Evolutionary conservation across 1,140 invertebrate genomes (phyloP), one percentile per base, ranked within the genome.

Genomic region (Bombus polaris): DNA sequence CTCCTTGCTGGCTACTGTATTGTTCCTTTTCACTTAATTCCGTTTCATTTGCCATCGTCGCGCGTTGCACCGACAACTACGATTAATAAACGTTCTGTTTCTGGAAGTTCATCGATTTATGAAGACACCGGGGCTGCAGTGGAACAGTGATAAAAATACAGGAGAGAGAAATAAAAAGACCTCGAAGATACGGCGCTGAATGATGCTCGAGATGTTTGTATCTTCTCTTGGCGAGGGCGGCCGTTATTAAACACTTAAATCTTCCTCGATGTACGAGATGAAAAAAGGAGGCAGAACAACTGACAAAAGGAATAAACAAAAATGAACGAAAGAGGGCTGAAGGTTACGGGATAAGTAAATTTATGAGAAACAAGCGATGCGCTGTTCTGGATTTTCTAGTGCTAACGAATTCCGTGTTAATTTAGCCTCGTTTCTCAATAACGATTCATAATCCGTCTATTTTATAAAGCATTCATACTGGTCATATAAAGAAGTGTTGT

Each of bases 201-300:
- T 77, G 87, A 83, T 72, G 76, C 81, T 88, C 78, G 79, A 76
- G 85, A 80, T 84, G 71, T 35, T 82, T 80, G 86, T 91, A 87
- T 89, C 86, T 76, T 88, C 65, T 65, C 35, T 72, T 74, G n/a
- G 62, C 81, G 53, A 87, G 84, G 47, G 81, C 68, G 78, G 81
- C 72, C 87, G 89, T 93, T 94, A 94, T 93, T 94, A 94, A 94
- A 93, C 89, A 92, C 91, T 93, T 93, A 92, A 94, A 94, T 93
- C 91, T 94, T 93, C 80, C 80, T 90, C 81, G 81, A 73, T 89
- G 89, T 74, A 88, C 87, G 47, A 84, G 59, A 87, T 57, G 73
- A 78, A 39, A 44, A 76, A 68, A 71, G 15, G 62, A 77, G 13
- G 15, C 12, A 57, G 39, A 68, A 78, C 74, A 75, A 82, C 68